A percentile compares a stretch with the other conserved stretches of the same genome.
Conservation (phyloP, 1,140 invertebrate species). For the Cyrtorhinus lividipennis region DNA sequence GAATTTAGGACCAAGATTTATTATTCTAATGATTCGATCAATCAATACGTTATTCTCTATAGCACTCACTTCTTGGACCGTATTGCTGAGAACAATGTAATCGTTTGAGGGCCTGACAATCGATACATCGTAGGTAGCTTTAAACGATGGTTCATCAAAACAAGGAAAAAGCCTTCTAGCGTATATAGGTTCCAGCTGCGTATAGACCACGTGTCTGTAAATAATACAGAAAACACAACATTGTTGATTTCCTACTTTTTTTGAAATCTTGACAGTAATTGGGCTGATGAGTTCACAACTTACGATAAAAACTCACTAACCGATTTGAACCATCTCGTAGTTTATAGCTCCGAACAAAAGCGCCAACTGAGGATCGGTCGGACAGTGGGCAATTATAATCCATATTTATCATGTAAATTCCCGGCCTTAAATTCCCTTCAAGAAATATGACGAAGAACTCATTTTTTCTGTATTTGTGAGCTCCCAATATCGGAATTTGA, state of each 20-base stretch:
- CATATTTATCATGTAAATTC: not conserved
- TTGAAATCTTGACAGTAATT: too few relatives aligned
- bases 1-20: too few relatives aligned
- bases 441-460: conserved; percentile 5
- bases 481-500: conserved; percentile 2
- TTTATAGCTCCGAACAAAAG: not conserved
- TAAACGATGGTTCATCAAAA: conserved; percentile 61
- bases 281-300: too few relatives aligned
- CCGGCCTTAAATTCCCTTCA: conserved; percentile 4
- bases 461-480: not conserved
- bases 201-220: conserved; percentile 38
- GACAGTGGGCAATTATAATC: conserved; percentile 6
- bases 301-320: not conserved
- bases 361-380: not conserved
- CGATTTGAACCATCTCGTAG: not conserved
- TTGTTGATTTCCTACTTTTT: too few relatives aligned
- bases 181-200: conserved; percentile 54
- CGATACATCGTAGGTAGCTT: conserved; percentile 43
- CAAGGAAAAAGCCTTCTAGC: conserved; percentile 60
- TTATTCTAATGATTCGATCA: too few relatives aligned
- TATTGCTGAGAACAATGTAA: not conserved
- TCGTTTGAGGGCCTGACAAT: conserved; percentile 24
- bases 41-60: too few relatives aligned
- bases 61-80: conserved; percentile 53
- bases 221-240: too few relatives aligned